These are phyloP conservation scores for Tipula confusa DNA, from an alignment of 2,888 invertebrate genomes.

Conservation along the genomic window DNA sequence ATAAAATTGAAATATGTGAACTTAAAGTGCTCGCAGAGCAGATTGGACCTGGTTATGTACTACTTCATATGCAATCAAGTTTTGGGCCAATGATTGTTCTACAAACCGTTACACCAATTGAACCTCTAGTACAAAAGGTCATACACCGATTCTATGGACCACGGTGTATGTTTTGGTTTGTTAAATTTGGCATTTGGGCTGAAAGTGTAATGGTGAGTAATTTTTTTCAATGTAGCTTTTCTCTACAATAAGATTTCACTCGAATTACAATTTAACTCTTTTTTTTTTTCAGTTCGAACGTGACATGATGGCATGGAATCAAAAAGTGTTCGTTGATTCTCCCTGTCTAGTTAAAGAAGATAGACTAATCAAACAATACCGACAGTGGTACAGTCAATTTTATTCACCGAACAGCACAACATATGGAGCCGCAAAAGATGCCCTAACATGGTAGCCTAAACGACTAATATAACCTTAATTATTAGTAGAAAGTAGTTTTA, in stretches of 20 bases:
- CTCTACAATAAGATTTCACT: not conserved
- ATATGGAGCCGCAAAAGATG: constrained; percentile 45
- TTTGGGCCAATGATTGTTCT: constrained; percentile 61
- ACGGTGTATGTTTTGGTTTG: constrained; percentile 56
- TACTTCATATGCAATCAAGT: constrained; percentile 57
- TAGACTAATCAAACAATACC: constrained; percentile 63
- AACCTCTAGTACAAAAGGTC: constrained; percentile 70
- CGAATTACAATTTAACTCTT: too few species aligned
- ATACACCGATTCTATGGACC: constrained; percentile 73
- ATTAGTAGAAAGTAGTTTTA: not conserved
- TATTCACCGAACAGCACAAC: constrained; percentile 68
- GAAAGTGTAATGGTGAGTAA: constrained; percentile 64
- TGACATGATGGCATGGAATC: constrained; percentile 83
- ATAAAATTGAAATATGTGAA: constrained; percentile 54
- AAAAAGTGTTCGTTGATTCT: constrained; percentile 66
- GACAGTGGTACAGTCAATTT: constrained; percentile 82
- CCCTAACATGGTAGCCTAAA: constrained; percentile 40
- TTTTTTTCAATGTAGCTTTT: too few species aligned
- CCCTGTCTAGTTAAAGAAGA: constrained; percentile 75
- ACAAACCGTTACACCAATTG: constrained; percentile 75
- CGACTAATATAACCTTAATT: not conserved
- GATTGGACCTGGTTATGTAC: constrained; percentile 76
- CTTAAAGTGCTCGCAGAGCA: constrained; percentile 63
- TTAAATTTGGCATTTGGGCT: constrained; percentile 60
- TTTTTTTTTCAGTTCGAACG: constrained; percentile 64